Percentiles rank a stretch among this genome's conserved stretches.
Evolutionary conservation across 2,888 invertebrate species (phyloP).

Genomic region (Eupsilia transversa): DNA sequence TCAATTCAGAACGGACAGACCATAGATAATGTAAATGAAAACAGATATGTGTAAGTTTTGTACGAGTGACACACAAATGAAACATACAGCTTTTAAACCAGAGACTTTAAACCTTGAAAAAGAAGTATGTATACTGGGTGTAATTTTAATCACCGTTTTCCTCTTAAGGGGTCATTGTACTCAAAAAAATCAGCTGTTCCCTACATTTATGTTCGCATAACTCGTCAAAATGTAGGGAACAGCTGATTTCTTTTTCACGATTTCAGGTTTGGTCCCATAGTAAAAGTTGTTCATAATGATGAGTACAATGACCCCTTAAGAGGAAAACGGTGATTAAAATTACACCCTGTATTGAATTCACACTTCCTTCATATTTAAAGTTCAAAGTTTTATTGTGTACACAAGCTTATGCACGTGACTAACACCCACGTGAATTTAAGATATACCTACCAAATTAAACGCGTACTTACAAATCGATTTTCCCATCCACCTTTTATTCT

Average conservation of each 20-base stretch:
- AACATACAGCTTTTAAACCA: slow-evolving; percentile 13
- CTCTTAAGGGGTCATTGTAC: too few species aligned
- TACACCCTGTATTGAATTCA: neutral
- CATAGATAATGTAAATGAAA: slow-evolving; percentile 38
- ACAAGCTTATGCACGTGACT: neutral
- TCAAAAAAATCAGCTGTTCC: too few species aligned
- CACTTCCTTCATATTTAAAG: slow-evolving; percentile 17
- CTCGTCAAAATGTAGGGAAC: too few species aligned
- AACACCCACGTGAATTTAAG: neutral
- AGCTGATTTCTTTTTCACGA: too few species aligned
- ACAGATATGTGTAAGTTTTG: slow-evolving; percentile 23
- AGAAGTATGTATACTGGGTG: neutral
- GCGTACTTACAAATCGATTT: neutral
- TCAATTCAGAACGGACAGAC: slow-evolving; percentile 20
- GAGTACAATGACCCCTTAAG: too few species aligned
- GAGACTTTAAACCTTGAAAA: slow-evolving; percentile 4
- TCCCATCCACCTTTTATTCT: neutral
- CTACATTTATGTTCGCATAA: too few species aligned
- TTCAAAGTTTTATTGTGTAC: slow-evolving; percentile 8
- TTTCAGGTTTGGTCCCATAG: too few species aligned
- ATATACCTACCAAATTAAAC: neutral
- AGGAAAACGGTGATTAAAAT: too few species aligned
- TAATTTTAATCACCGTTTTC: too few species aligned
- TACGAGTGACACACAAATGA: neutral
- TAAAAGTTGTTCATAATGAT: too few species aligned